Evolutionary conservation across 30 jellyfish, hydroid and myxozoan species (phyloP).

Genomic region (Rhopilema esculentum): DNA sequence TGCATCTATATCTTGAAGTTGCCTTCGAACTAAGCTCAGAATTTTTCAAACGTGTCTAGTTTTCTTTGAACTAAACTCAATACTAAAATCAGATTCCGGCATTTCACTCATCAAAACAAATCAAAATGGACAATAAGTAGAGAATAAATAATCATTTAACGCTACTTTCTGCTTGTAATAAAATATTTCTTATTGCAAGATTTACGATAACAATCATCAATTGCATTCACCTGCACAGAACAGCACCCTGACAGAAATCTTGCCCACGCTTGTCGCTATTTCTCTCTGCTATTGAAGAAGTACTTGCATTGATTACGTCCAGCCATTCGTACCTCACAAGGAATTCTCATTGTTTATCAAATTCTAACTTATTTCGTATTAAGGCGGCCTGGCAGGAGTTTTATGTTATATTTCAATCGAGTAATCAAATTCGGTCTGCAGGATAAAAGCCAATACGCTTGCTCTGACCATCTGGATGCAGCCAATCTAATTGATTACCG

Average conservation of each 20-base stretch:
- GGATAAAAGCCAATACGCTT: conserved; percentile 42
- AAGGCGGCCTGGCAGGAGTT: conserved; percentile 56
- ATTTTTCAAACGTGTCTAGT: too few relatives aligned
- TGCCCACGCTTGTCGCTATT: neutral
- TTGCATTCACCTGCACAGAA: neutral
- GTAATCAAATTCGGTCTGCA: conserved; percentile 24
- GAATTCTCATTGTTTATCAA: conserved; percentile 16
- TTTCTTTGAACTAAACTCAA: too few relatives aligned
- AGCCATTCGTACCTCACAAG: conserved; percentile 3
- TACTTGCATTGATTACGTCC: neutral
- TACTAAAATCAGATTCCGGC: too few relatives aligned
- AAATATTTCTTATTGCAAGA: too few relatives aligned
- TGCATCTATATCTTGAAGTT: too few relatives aligned
- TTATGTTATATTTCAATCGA: conserved; percentile 27
- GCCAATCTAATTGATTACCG: conserved; percentile 54
- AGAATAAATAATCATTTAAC: too few relatives aligned
- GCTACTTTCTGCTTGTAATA: too few relatives aligned
- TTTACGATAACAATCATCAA: neutral
- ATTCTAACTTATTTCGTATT: conserved; percentile 10
- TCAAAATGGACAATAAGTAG: too few relatives aligned
- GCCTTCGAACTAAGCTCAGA: too few relatives aligned
- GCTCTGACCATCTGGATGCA: conserved; percentile 60
- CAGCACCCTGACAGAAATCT: neutral
- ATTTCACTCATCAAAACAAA: too few relatives aligned
- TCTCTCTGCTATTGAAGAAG: neutral